phyloP scores from a whole-genome alignment of 2,888 invertebrate species.

The Clostera curtula region DNA sequence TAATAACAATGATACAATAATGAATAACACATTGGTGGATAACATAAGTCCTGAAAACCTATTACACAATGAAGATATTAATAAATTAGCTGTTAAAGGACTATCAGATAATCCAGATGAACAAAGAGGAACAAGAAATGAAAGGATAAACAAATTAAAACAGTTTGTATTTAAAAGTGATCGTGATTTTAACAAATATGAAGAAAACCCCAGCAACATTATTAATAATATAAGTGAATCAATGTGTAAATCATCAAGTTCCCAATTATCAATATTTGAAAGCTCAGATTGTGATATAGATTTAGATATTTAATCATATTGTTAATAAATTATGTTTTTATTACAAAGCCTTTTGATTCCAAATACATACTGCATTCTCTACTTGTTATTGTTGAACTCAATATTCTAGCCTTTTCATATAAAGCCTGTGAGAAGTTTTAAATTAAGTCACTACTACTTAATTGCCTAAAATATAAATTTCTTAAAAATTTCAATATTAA shows the following conservation, averaged over 20 bases:
- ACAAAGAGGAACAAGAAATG: slow-evolving; percentile 11
- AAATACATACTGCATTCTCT: neutral
- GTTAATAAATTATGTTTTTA: slow-evolving; percentile 2
- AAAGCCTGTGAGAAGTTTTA: too few species aligned
- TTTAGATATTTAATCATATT: slow-evolving; percentile 55
- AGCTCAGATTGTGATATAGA: slow-evolving; percentile 68
- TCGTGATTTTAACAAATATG: slow-evolving; percentile 46
- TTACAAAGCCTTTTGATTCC: neutral
- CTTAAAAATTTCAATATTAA: too few species aligned
- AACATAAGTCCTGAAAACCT: too few species aligned
- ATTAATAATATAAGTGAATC: slow-evolving; percentile 19
- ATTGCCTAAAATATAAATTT: too few species aligned
- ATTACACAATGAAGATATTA: neutral
- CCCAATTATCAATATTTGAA: slow-evolving; percentile 69
- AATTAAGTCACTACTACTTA: too few species aligned
- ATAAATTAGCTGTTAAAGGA: neutral
- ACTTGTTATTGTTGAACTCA: too few species aligned
- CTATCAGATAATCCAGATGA: neutral
- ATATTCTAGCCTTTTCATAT: too few species aligned
- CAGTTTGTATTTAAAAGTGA: slow-evolving; percentile 48
- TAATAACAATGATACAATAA: too few species aligned
- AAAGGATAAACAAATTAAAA: slow-evolving; percentile 40
- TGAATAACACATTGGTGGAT: too few species aligned
- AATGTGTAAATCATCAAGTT: slow-evolving; percentile 27
- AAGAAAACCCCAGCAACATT: slow-evolving; percentile 33